phyloP scores from a whole-genome alignment of 2,113 vertebrate genomes.

The Manacus vitellinus region DNA sequence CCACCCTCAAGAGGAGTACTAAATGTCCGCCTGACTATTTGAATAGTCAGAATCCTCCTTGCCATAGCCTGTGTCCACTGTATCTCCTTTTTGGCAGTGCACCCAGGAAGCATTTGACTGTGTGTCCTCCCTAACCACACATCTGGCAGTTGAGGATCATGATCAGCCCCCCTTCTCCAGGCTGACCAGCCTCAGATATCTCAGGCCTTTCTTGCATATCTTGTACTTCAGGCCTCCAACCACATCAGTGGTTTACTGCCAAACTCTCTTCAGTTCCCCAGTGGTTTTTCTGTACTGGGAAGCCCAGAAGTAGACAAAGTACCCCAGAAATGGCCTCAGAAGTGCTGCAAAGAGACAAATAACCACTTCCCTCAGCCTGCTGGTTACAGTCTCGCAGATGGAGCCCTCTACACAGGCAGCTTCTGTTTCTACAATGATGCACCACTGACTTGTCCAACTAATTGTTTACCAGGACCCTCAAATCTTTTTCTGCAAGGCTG shows the following conservation, averaged over 20 bases:
- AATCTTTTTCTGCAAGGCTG: neutral
- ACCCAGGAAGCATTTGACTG: neutral
- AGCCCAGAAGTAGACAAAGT: neutral
- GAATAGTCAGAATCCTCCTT: neutral
- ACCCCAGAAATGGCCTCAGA: neutral
- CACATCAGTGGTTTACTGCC: neutral
- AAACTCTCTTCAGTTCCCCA: neutral
- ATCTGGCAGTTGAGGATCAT: neutral
- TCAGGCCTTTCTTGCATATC: neutral
- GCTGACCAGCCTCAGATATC: neutral
- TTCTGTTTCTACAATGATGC: neutral
- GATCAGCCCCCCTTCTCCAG: neutral
- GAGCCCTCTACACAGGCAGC: neutral
- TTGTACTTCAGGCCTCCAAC: accelerated
- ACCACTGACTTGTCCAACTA: neutral
- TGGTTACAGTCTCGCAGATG: neutral
- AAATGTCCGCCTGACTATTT: too few species aligned
- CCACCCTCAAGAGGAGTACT: neutral
- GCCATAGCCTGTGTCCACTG: neutral
- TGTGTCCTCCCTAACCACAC: neutral
- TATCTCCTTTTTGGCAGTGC: neutral
- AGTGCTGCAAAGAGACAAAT: neutral
- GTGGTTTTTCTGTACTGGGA: neutral
- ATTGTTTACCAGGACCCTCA: neutral
- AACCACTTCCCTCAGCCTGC: neutral